phyloP scores from a whole-genome alignment of 2,113 vertebrate genomes.

The Aleadryas rufinucha region DNA sequence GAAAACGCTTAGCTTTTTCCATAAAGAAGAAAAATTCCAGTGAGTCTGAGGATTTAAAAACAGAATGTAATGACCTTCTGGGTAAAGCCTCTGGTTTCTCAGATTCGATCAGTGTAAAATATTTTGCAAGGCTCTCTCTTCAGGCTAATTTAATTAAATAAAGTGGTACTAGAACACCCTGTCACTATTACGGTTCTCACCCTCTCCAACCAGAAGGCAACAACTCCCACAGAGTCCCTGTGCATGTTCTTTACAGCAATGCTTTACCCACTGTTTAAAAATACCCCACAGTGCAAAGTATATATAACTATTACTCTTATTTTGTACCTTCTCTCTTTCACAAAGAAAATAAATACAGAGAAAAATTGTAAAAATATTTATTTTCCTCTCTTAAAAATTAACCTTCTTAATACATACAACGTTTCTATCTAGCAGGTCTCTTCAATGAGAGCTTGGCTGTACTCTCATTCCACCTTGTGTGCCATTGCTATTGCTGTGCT shows the following conservation, averaged over 20 bases:
- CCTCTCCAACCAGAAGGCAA: not conserved
- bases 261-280: constrained; percentile 19
- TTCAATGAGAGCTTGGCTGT: not conserved
- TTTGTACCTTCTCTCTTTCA: not conserved
- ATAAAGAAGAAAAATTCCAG: not conserved
- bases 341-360: not conserved
- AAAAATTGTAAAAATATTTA: not conserved
- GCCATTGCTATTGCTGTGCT: not conserved
- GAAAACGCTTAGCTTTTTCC: not conserved
- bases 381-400: not conserved
- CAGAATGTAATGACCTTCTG: not conserved
- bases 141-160: constrained; percentile 41
- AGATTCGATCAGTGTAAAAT: not conserved
- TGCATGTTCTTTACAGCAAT: not conserved
- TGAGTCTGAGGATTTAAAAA: not conserved
- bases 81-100: not conserved
- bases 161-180: constrained; percentile 20
- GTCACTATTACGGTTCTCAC: not conserved
- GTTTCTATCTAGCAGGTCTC: not conserved
- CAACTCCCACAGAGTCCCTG: not conserved
- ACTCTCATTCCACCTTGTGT: not conserved
- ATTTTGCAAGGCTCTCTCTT: not conserved
- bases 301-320: not conserved
- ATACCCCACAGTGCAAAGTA: not conserved
- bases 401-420: not conserved